phyloP scores from a whole-genome alignment of 2,888 invertebrate species.

The Amphipyra tragopoginis region DNA sequence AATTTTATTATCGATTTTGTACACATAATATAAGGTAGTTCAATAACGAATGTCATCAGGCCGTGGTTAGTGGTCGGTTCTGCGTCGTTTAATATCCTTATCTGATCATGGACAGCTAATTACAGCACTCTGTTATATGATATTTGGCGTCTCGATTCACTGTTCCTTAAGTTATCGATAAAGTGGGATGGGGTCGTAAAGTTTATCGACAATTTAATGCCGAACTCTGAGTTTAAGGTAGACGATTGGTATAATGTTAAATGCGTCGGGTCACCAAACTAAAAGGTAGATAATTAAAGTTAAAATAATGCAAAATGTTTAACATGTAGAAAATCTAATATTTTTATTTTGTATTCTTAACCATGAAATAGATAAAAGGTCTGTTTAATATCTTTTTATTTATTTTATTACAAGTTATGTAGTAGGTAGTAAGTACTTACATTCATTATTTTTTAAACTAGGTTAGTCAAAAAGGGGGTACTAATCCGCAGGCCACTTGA shows the following conservation, averaged over 20 bases:
- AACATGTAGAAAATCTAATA: not conserved
- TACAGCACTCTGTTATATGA: slow-evolving; percentile 60
- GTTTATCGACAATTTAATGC: slow-evolving; percentile 71
- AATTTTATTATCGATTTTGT: slow-evolving; percentile 48
- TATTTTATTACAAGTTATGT: no score
- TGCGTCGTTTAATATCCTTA: slow-evolving; percentile 26
- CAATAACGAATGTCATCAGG: slow-evolving; percentile 35
- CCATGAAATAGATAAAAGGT: no score
- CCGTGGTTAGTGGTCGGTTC: slow-evolving; percentile 15
- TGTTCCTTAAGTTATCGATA: slow-evolving; percentile 66
- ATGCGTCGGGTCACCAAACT: slow-evolving; percentile 34
- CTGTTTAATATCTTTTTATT: no score
- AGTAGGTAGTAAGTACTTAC: no score
- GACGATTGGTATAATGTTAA: slow-evolving; percentile 49
- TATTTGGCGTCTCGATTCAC: slow-evolving; percentile 52
- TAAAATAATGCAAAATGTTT: slow-evolving; percentile 8
- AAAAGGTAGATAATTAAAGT: slow-evolving; percentile 6
- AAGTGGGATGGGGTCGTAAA: slow-evolving; percentile 68
- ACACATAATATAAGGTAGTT: slow-evolving; percentile 29
- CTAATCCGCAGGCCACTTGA: no score
- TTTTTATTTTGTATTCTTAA: no score
- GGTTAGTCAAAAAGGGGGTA: no score
- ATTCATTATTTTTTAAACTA: no score
- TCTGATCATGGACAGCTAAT: slow-evolving; percentile 55
- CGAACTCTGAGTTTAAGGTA: slow-evolving; percentile 59